Evolutionary conservation across 1,140 invertebrate genomes (phyloP), one percentile per base, ranked within the genome.

Genomic region (Cydia amplana): DNA sequence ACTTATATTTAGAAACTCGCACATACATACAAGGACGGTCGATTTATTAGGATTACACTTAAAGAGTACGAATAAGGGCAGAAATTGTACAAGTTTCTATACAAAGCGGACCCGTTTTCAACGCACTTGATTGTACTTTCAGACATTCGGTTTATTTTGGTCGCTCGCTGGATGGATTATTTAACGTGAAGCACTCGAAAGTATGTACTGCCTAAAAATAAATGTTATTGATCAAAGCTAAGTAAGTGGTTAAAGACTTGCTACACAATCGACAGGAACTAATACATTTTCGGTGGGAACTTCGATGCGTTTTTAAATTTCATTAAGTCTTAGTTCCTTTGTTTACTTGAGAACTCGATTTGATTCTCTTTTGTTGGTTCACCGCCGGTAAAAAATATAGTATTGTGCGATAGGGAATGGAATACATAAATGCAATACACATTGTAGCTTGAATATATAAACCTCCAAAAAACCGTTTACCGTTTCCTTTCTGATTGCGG

Each of bases 1-100:
- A 40, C 49, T 40, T 79, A 79, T 74, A 76, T 75, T 77, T 77
- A 79, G 78, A 76, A 55, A 46, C 72, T 75, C 20, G 25, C 28
- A 36, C 18, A 67, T 46, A 60, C 20, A 73, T 28, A 51, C 72
- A 73, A 73, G 72, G 72, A 73, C 72, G 72, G 14, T 43, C 6
- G 4, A 55, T 73, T 73, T 28, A 51, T 32, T 25, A 55, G 72
- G 36, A 46, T 40, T 46, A 46, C 49, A 60, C 18, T 12, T n/a
- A n/a, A 28, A 6, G 7, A 60, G 55, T 51, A n/a, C 55, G 55
- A 60, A 60, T 23, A 60, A 60, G 55, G 55, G 55, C 51, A 55
- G 1, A 60, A 60, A 6, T 23, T 60, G 20, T 4, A 60, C 7
- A 23, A 23, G 10, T 60, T 60, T 60, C 7, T 60, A 4, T 60